These are phyloP conservation scores for Mionectes olivaceus DNA, from an alignment of 2,797 vertebrate species.

Conservation along the genomic window DNA sequence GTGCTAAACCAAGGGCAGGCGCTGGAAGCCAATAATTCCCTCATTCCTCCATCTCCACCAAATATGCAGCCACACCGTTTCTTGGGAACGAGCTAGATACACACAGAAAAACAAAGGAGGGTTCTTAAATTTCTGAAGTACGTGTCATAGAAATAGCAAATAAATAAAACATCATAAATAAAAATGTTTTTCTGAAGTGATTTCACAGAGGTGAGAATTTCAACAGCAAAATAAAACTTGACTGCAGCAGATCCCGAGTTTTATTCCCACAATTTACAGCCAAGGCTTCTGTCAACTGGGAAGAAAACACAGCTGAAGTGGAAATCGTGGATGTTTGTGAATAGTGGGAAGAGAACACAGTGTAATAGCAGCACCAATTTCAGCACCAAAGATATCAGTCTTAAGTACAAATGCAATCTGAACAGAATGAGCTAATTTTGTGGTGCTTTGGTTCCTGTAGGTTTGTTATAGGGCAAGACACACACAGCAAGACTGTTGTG, in stretches of 20 bases:
- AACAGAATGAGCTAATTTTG: background rate
- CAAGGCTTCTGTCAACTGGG: background rate
- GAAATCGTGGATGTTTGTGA: background rate
- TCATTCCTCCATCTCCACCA: background rate
- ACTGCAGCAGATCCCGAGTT: background rate
- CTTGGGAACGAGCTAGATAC: slow-evolving; percentile 31
- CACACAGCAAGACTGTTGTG: background rate
- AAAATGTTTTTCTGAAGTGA: background rate
- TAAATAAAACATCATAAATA: slow-evolving; percentile 14
- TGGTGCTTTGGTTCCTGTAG: background rate
- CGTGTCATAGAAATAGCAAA: background rate
- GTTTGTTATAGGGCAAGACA: background rate
- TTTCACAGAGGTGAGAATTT: slow-evolving; percentile 31
- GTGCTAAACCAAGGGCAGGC: background rate
- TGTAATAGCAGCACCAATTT: background rate
- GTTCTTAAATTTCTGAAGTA: slow-evolving; percentile 13
- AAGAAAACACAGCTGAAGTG: slow-evolving; percentile 14
- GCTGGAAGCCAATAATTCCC: background rate
- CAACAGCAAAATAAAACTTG: background rate
- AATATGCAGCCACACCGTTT: background rate
- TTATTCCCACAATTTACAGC: background rate
- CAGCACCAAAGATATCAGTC: background rate
- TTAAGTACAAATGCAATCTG: background rate
- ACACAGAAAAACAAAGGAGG: slow-evolving; percentile 42
- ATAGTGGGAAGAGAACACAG: background rate